phyloP scores from a whole-genome alignment of 2,797 vertebrate genomes.

The Peromyscus nudipes region DNA sequence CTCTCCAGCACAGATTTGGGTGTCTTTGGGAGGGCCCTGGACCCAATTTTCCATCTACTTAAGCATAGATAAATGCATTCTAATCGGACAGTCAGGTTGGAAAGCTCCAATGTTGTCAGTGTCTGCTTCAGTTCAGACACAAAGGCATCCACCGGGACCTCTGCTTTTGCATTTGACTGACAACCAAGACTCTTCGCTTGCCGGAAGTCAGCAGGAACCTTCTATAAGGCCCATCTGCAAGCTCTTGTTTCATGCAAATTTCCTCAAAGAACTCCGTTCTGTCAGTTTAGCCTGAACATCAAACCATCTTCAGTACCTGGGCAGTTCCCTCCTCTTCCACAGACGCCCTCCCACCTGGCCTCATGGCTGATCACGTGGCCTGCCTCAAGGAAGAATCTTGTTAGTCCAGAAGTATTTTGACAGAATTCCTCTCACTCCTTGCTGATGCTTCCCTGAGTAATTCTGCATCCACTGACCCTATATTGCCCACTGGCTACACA shows the following conservation, averaged over 20 bases:
- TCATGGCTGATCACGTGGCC: not conserved
- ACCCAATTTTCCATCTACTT: not conserved
- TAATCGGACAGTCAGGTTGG: not conserved
- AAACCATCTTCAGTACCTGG: not conserved
- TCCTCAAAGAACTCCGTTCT: not conserved
- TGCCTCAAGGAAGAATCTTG: not conserved
- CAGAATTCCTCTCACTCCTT: not conserved
- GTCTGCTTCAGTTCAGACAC: not conserved
- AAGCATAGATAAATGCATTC: not conserved
- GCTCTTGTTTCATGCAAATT: not conserved
- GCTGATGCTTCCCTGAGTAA: not conserved
- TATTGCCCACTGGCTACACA: not conserved
- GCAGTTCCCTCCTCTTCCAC: not conserved
- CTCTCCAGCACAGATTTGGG: not conserved
- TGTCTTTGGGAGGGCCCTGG: not conserved
- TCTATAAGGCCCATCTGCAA: not conserved
- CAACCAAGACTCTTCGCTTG: not conserved
- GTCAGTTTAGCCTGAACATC: not conserved
- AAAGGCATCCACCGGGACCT: not conserved
- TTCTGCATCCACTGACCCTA: not conserved
- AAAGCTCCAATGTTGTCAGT: not conserved
- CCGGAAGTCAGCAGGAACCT: too few relatives aligned
- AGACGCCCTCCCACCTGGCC: too few relatives aligned
- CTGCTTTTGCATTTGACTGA: not conserved
- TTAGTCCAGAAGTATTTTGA: too few relatives aligned